Conservation (phyloP, 2,888 invertebrate species). For the Tridacna gigas region DNA sequence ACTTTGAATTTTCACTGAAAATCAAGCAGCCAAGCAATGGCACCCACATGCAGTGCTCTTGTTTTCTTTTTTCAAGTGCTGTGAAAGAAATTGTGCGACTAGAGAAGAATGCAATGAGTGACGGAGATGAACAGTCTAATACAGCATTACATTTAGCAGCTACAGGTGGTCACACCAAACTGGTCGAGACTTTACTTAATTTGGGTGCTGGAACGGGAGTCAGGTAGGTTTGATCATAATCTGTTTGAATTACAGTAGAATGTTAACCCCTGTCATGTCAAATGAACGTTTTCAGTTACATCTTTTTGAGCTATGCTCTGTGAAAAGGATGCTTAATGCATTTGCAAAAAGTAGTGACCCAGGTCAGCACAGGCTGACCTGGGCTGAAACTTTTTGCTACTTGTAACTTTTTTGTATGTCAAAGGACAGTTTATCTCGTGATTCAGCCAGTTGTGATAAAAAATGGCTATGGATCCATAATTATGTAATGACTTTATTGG, state of each 20-base stretch:
- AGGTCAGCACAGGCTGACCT: no score
- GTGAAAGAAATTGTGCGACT: conserved; percentile 80
- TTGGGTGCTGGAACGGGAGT: conserved; percentile 85
- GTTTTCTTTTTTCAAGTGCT: conserved; percentile 74
- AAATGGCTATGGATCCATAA: no score
- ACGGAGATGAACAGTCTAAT: conserved; percentile 85
- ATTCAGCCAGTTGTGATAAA: no score
- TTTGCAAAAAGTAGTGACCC: no score
- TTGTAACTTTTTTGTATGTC: no score
- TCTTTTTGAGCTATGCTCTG: no score
- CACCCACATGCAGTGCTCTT: no score
- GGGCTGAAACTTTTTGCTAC: no score
- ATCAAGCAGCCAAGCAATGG: no score
- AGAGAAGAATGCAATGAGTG: conserved; percentile 82
- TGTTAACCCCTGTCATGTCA: background rate
- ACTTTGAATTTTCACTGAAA: background rate
- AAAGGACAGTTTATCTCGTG: no score
- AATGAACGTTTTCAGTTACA: background rate
- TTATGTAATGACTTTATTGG: no score
- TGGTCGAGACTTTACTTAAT: conserved; percentile 82
- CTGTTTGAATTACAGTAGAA: background rate
- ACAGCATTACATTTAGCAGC: conserved; percentile 85
- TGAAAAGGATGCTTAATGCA: no score
- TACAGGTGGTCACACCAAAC: conserved; percentile 83
- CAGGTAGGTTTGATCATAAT: conserved; percentile 73